Conservation (phyloP, 2,797 vertebrate genomes). For the Gambusia yucatana region DNA sequence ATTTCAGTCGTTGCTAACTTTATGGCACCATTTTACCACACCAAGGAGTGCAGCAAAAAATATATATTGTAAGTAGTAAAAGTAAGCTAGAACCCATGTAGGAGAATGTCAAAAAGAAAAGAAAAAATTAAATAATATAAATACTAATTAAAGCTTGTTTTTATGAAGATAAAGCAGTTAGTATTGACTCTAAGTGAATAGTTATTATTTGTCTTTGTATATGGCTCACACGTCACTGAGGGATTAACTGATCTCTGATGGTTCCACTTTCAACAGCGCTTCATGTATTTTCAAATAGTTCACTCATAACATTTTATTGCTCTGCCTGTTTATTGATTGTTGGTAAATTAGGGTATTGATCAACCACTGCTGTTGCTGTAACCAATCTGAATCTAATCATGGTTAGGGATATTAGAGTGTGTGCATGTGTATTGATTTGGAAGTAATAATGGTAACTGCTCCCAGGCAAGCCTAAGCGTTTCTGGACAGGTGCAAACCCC, state of each 20-base stretch:
- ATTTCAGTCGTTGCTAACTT: slow-evolving; percentile 39
- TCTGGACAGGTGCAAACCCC: slow-evolving; percentile 7
- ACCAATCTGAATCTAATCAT: slow-evolving; percentile 70
- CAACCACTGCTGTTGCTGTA: slow-evolving; percentile 59
- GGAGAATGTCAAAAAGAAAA: slow-evolving; percentile 40
- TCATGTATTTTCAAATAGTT: slow-evolving; percentile 41
- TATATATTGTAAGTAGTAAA: slow-evolving; percentile 42
- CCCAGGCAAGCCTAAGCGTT: slow-evolving; percentile 10
- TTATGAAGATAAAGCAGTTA: slow-evolving; percentile 16
- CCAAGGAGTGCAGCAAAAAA: slow-evolving; percentile 42
- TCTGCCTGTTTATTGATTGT: slow-evolving; percentile 55
- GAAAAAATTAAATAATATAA: slow-evolving; percentile 38
- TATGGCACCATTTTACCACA: slow-evolving; percentile 44
- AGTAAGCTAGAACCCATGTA: slow-evolving; percentile 37
- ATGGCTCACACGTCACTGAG: slow-evolving; percentile 5
- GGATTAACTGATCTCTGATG: slow-evolving; percentile 28
- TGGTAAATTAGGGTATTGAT: slow-evolving; percentile 74
- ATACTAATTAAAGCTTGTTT: slow-evolving; percentile 28
- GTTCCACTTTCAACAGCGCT: slow-evolving; percentile 16
- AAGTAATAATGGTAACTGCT: slow-evolving; percentile 45
- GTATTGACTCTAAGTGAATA: slow-evolving; percentile 1
- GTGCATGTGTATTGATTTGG: slow-evolving; percentile 57
- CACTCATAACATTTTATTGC: slow-evolving; percentile 62
- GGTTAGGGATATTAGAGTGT: slow-evolving; percentile 47
- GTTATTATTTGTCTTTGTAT: slow-evolving; percentile 3